Conservation (phyloP, 2,113 vertebrate species). For the Motacilla tschutschensis region DNA sequence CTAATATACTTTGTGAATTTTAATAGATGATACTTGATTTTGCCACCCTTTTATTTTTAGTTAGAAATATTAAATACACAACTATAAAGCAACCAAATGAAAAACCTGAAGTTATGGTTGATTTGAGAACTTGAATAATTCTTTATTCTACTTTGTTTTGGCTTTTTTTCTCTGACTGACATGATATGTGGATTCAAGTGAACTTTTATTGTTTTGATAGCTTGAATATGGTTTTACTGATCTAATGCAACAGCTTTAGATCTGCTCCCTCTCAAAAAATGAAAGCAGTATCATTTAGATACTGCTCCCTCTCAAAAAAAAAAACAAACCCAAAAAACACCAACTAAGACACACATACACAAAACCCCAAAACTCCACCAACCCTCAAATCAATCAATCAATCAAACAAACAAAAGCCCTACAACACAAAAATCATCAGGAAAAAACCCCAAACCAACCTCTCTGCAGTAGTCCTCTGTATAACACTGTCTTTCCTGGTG, state of each 20-base stretch:
- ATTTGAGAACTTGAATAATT: not conserved
- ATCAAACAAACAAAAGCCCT: not conserved
- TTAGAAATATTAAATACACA: not conserved
- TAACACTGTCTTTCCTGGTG: not conserved
- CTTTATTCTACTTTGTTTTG: not conserved
- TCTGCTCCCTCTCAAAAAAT: not conserved
- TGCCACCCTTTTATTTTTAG: not conserved
- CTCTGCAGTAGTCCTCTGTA: not conserved
- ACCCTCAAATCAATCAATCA: too few relatives aligned
- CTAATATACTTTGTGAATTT: not conserved
- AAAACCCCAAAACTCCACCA: rapidly evolving
- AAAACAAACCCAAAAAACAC: not conserved
- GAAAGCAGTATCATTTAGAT: too few relatives aligned
- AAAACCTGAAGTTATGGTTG: not conserved
- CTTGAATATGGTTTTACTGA: not conserved
- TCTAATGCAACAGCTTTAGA: not conserved
- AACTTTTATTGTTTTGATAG: not conserved
- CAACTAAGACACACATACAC: rapidly evolving
- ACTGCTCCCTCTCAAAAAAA: not conserved
- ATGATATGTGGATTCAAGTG: not conserved
- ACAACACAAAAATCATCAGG: not conserved
- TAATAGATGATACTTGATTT: not conserved
- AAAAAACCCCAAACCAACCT: not conserved
- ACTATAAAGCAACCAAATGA: not conserved
- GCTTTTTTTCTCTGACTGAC: not conserved